phyloP scores from a whole-genome alignment of 2,113 vertebrate species.

The Uria lomvia region DNA sequence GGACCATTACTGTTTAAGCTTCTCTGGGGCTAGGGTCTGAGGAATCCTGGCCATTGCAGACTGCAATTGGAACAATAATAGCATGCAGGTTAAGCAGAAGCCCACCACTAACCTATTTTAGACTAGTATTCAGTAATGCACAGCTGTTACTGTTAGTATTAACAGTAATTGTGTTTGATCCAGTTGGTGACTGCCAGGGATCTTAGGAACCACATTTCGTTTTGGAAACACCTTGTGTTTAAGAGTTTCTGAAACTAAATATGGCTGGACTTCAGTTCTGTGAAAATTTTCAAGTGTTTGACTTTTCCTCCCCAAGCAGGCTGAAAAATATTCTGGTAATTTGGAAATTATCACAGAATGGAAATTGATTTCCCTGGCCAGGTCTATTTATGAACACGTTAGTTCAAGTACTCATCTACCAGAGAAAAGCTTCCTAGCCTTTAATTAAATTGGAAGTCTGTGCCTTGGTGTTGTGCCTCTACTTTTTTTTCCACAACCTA shows the following conservation, averaged over 20 bases:
- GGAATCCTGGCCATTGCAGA: background rate
- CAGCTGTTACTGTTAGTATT: background rate
- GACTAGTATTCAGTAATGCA: background rate
- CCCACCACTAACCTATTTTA: background rate
- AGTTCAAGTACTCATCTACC: background rate
- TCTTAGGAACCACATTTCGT: background rate
- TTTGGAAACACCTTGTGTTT: constrained; percentile 42
- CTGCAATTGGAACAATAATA: background rate
- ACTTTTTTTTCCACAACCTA: background rate
- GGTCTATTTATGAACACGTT: background rate
- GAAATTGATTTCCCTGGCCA: constrained; percentile 28
- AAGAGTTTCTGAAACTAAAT: constrained; percentile 43
- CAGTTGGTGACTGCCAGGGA: background rate
- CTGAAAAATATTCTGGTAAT: constrained; percentile 42
- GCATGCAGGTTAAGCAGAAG: background rate
- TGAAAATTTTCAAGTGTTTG: constrained; percentile 43
- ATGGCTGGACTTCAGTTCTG: constrained; percentile 3
- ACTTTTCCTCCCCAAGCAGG: background rate
- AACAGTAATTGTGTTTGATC: background rate
- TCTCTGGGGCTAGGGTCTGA: background rate
- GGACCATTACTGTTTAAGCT: background rate
- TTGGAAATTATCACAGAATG: constrained; percentile 50
- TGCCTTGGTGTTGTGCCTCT: background rate
- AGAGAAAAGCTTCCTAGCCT: background rate
- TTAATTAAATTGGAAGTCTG: background rate